Percentiles rank a stretch among this genome's conserved stretches.
These are phyloP conservation scores for Phortica variegata DNA, from an alignment of 1,140 invertebrate species.

Conservation along the genomic window DNA sequence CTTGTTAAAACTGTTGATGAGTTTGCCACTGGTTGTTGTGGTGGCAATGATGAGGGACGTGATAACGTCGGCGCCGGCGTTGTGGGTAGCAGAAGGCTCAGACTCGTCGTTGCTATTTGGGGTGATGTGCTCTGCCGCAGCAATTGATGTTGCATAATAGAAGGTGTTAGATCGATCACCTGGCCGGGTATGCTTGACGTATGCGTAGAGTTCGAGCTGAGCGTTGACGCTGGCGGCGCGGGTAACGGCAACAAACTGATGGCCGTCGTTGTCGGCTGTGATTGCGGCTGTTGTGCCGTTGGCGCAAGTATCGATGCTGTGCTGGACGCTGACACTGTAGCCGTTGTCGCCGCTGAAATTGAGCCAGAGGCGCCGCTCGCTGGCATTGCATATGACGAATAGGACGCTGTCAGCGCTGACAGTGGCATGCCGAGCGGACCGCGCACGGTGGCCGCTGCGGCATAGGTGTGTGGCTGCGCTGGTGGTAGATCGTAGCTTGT, in stretches of 20 bases:
- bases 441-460: slow-evolving; percentile 34
- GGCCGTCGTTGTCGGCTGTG: slow-evolving; percentile 32
- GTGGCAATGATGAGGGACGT: slow-evolving; percentile 2
- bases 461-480: slow-evolving; percentile 43
- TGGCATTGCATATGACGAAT: slow-evolving; percentile 29
- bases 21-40: slow-evolving; percentile 12
- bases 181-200: slow-evolving; percentile 36
- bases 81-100: slow-evolving; percentile 37
- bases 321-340: neutral
- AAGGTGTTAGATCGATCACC: slow-evolving; percentile 21
- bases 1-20: neutral
- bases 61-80: slow-evolving; percentile 11
- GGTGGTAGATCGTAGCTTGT: slow-evolving; percentile 42
- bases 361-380: slow-evolving; percentile 10
- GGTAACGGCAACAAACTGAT: slow-evolving; percentile 41
- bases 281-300: neutral
- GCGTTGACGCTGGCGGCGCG: slow-evolving; percentile 24
- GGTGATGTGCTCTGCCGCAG: slow-evolving; percentile 1
- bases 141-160: slow-evolving; percentile 5
- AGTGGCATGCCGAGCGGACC: slow-evolving; percentile 43
- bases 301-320: slow-evolving; percentile 9
- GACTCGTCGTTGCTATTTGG: slow-evolving; percentile 27
- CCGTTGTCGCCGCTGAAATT: slow-evolving; percentile 4
- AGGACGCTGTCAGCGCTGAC: slow-evolving; percentile 26
- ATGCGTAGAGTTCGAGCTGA: neutral